Base-by-base conservation (phyloP, 2,113 vertebrate species). In the Dolichotis patagonum region DNA sequence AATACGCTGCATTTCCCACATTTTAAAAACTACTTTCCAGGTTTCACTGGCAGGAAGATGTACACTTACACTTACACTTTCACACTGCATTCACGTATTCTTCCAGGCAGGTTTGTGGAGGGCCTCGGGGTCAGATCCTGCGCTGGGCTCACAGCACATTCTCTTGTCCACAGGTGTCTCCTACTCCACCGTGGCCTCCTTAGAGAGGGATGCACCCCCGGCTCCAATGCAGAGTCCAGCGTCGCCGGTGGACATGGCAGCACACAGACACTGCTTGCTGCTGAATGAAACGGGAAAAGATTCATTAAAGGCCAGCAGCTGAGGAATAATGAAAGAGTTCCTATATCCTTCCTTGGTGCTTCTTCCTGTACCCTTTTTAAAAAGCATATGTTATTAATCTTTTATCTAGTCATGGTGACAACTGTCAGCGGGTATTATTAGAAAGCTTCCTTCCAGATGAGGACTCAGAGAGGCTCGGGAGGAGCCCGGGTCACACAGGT, bases 211-310 rank as follows among this genome's bases (percentile, higher is more conserved):
- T 46, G 0, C 1, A 24, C 8, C 63, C 83, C 20, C 54, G 22
- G 80, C 49, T 84, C 91, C 28, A 2, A 52, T 30, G 35, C 28
- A 19, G 62, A 54, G 56, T 38, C 67, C 41, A 41, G 65, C 28
- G 4, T 1, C 5, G 41, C 4, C 4, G 0, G 0, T 4, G 41
- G 67, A 35, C 19, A 26, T 0, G 6, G 54, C 0, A 26, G 54
- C n/a, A 30, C 2, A 58, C 24, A 6, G 22, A 65, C 38, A 2
- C 85, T 38, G 67, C 77, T 46, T 80, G 43, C 54, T 63, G 82
- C n/a, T 86, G 78, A 86, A 38, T 63, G 86, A 60, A 77, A 81
- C 77, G 69, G 85, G 83, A 71, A 65, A 69, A 4, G 54, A 41
- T 43, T 80, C 82, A 56, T 4, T 30, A 49, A 69, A 73, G 12